These are phyloP conservation scores for Cricetomys ansorgei DNA, from an alignment of 2,113 vertebrate genomes.

Conservation along the genomic window DNA sequence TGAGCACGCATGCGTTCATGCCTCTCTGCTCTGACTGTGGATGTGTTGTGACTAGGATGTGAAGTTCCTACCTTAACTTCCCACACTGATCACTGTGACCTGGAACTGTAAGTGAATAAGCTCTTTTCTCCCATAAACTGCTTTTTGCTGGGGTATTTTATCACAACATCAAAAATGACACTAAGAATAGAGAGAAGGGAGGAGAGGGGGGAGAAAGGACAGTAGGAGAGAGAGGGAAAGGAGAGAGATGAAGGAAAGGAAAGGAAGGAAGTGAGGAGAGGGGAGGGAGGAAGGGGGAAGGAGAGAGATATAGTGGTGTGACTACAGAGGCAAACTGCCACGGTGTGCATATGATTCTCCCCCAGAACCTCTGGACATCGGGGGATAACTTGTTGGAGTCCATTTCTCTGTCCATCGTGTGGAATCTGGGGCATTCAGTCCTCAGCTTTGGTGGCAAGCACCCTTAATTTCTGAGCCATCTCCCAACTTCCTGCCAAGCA, in stretches of 20 bases:
- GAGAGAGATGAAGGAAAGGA: background rate
- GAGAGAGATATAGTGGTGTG: background rate
- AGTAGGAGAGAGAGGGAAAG: fast-evolving
- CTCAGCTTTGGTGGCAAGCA: background rate
- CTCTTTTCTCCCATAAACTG: background rate
- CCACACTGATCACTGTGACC: background rate
- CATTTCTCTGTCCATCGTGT: background rate
- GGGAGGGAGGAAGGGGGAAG: background rate
- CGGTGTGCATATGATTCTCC: too few relatives aligned
- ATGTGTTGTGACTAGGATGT: background rate
- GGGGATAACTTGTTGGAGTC: background rate
- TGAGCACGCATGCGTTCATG: background rate
- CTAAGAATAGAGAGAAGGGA: background rate
- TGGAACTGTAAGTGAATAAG: background rate
- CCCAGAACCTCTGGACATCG: too few relatives aligned
- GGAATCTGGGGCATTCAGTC: background rate
- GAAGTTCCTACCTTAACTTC: background rate
- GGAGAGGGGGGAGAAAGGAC: fast-evolving
- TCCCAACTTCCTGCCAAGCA: background rate
- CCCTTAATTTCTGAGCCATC: background rate
- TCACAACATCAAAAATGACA: background rate
- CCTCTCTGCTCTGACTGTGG: background rate
- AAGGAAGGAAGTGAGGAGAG: background rate
- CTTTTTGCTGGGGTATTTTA: background rate
- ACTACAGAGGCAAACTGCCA: background rate